A percentile compares a stretch with the other conserved stretches of the same genome.
Conservation (phyloP, 2,888 invertebrate genomes). For the Zaprionus bogoriensis region DNA sequence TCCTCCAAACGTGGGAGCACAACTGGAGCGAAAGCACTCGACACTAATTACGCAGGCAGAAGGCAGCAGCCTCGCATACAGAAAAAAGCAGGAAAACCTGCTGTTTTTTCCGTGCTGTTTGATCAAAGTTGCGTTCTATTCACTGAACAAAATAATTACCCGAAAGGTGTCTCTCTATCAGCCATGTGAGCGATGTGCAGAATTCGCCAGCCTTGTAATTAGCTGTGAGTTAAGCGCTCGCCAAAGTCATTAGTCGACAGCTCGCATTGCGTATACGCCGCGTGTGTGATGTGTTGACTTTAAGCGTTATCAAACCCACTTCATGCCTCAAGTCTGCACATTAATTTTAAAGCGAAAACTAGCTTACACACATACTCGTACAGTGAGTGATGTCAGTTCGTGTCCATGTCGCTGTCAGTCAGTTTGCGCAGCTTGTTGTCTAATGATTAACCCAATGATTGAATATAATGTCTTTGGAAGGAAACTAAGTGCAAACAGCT, state of each 20-base stretch:
- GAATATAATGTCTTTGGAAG: constrained; percentile 48
- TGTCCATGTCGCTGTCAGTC: constrained; percentile 14
- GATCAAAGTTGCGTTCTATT: constrained; percentile 42
- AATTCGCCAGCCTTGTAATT: constrained; percentile 41
- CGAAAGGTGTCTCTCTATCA: constrained; percentile 18
- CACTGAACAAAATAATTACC: constrained; percentile 71
- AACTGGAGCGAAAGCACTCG: constrained; percentile 24
- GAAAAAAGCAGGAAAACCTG: constrained; percentile 23
- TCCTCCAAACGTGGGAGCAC: neutral
- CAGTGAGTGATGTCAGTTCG: neutral
- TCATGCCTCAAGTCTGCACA: constrained; percentile 27
- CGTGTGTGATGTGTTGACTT: neutral
- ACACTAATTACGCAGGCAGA: constrained; percentile 34
- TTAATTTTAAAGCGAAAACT: constrained; percentile 7
- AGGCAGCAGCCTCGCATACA: no score
- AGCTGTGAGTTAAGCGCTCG: constrained; percentile 27
- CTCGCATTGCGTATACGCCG: constrained; percentile 42
- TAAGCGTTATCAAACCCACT: neutral
- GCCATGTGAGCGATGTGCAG: constrained; percentile 23
- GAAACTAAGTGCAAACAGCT: constrained; percentile 27
- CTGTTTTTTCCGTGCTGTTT: constrained; percentile 35
- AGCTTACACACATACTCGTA: constrained; percentile 1
- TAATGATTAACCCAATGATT: constrained; percentile 55
- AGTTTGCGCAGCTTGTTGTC: constrained; percentile 31
- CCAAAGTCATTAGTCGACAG: constrained; percentile 38